These are phyloP conservation scores for Minunthozetes semirufus DNA, from an alignment of 2,888 invertebrate genomes.

Conservation along the genomic window DNA sequence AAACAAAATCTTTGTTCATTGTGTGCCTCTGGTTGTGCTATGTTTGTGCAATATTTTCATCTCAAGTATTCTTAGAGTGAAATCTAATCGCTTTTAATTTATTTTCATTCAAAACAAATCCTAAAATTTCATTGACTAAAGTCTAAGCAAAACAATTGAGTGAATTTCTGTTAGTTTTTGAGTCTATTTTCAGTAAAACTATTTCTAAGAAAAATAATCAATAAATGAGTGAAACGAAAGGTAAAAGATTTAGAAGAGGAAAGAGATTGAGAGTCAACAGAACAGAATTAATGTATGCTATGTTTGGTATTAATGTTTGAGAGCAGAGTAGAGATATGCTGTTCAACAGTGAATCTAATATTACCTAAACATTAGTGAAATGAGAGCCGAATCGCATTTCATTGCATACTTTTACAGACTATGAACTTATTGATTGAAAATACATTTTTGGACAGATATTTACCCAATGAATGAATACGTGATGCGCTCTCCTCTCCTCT, in stretches of 20 bases:
- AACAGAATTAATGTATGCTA: background rate
- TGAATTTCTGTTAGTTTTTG: background rate
- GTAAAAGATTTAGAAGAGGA: background rate
- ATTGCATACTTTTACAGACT: background rate
- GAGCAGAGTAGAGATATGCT: background rate
- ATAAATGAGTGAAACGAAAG: constrained; percentile 10
- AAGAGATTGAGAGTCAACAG: background rate
- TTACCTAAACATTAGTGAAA: constrained; percentile 17
- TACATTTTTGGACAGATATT: constrained; percentile 17
- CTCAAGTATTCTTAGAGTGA: too few species aligned
- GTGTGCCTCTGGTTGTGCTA: too few species aligned
- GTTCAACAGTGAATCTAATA: background rate
- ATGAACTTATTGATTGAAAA: constrained; percentile 10
- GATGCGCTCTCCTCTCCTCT: background rate
- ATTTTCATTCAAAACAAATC: too few species aligned
- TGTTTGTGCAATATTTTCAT: too few species aligned
- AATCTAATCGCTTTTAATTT: too few species aligned
- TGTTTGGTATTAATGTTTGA: background rate
- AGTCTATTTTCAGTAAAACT: background rate
- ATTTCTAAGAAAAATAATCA: constrained; percentile 1
- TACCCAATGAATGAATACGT: background rate
- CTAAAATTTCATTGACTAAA: too few species aligned
- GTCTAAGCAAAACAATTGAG: background rate
- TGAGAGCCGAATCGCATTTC: background rate
- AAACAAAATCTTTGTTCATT: too few species aligned